Evolutionary conservation across 2,797 vertebrate species (phyloP).

Genomic region (Selene dorsalis): DNA sequence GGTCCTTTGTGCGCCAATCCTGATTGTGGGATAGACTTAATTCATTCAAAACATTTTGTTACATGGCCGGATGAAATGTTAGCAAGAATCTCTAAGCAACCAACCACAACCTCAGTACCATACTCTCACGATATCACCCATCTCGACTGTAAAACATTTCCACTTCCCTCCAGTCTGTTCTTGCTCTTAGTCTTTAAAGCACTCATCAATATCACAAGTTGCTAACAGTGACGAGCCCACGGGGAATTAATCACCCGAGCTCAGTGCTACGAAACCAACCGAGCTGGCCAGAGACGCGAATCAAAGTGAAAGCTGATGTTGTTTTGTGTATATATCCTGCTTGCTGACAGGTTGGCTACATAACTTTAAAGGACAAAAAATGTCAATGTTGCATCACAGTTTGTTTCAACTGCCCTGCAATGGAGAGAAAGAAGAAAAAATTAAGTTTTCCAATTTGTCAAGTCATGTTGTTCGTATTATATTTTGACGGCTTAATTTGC

Average conservation of each 20-base stretch:
- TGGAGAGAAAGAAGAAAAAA: not conserved
- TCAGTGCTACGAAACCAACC: not conserved
- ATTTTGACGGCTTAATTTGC: slow-evolving; percentile 21
- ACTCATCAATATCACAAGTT: not conserved
- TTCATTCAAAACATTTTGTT: not conserved
- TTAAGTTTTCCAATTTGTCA: not conserved
- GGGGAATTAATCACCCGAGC: too few species aligned
- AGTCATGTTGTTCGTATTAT: slow-evolving; percentile 1
- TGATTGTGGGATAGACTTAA: not conserved
- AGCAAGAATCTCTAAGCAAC: not conserved
- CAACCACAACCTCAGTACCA: not conserved
- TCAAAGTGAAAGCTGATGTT: not conserved
- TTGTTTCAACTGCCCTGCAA: slow-evolving; percentile 12
- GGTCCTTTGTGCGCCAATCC: too few species aligned
- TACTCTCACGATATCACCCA: not conserved
- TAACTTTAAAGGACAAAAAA: slow-evolving; percentile 17
- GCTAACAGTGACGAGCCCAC: not conserved
- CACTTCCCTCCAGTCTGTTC: not conserved
- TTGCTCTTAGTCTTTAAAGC: not conserved
- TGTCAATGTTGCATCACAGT: not conserved
- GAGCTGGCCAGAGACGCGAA: not conserved
- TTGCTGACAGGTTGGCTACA: not conserved
- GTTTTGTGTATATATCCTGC: not conserved
- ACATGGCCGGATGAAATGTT: not conserved
- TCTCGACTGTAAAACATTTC: not conserved